These are phyloP conservation scores for Macrobrachium rosenbergii DNA, from an alignment of 1,140 invertebrate genomes.

Conservation along the genomic window DNA sequence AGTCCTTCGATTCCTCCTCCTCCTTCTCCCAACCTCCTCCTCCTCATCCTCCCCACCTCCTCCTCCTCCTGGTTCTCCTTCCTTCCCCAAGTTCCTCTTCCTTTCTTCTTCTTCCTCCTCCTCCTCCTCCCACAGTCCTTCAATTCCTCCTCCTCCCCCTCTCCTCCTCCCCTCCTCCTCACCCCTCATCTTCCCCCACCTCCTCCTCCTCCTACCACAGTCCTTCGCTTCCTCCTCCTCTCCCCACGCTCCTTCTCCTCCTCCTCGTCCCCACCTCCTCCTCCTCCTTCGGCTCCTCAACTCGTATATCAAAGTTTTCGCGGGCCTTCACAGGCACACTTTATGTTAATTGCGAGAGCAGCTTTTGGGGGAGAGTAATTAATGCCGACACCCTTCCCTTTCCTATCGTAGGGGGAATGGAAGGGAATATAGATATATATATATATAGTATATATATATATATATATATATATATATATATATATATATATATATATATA, in stretches of 20 bases:
- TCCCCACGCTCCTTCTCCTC: background rate
- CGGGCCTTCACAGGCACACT: conserved; percentile 49
- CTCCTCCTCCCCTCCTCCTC: background rate
- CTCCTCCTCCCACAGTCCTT: background rate
- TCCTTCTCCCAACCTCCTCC: background rate
- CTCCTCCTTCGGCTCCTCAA: background rate
- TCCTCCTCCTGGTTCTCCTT: background rate
- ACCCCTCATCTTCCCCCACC: background rate
- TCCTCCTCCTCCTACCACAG: background rate
- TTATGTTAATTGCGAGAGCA: conserved; percentile 50
- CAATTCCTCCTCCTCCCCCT: background rate
- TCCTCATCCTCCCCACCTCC: background rate
- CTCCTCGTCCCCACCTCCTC: background rate
- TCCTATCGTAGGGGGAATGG: background rate
- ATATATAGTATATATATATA: too few relatives aligned
- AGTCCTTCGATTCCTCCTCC: background rate
- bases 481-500: too few relatives aligned
- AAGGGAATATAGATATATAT: too few relatives aligned
- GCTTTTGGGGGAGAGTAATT: conserved; percentile 42
- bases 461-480: too few relatives aligned
- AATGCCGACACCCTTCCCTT: conserved; percentile 42
- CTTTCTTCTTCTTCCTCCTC: background rate
- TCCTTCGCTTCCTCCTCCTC: background rate
- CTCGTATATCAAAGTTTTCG: conserved; percentile 55
- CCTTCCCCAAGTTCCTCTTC: background rate